Conservation (phyloP, 2,888 invertebrate species). For the Meiosimyza platycephala region DNA sequence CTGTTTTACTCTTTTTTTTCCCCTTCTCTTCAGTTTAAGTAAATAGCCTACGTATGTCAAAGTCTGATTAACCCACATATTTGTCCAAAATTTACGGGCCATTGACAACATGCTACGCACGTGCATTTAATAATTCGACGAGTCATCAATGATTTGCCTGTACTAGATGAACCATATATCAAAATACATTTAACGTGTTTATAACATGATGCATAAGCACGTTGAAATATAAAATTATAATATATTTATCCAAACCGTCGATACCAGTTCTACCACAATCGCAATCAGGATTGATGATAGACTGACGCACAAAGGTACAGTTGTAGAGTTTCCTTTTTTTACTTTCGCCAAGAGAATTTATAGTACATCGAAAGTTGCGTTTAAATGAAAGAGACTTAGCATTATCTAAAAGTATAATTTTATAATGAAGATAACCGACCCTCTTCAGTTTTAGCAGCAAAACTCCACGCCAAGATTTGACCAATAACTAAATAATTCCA, state of each 20-base stretch:
- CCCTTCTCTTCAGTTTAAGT: slow-evolving; percentile 99
- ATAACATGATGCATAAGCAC: slow-evolving; percentile 97
- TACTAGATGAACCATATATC: slow-evolving; percentile 97
- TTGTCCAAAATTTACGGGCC: slow-evolving; percentile 99
- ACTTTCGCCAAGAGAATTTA: no score
- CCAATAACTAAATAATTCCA: slow-evolving; percentile 91
- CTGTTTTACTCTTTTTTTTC: slow-evolving; percentile 80
- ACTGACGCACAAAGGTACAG: slow-evolving; percentile 74
- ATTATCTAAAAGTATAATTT: no score
- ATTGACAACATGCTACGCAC: slow-evolving; percentile 99
- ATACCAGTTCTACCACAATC: slow-evolving; percentile 99
- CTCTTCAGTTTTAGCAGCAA: no score
- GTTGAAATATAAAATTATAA: slow-evolving; percentile 94
- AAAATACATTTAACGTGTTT: slow-evolving; percentile 99
- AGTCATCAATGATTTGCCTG: slow-evolving; percentile 99
- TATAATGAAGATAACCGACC: no score
- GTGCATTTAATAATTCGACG: slow-evolving; percentile 97
- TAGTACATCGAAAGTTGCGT: no score
- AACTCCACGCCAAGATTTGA: no score
- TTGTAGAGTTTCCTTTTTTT: slow-evolving; percentile 77
- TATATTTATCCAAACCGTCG: slow-evolving; percentile 96
- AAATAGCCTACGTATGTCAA: slow-evolving; percentile 94
- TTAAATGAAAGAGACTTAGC: no score
- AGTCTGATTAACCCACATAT: slow-evolving; percentile 77
- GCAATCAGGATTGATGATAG: slow-evolving; percentile 99